These are phyloP conservation scores for Columba janthina DNA, from an alignment of 2,113 vertebrate genomes.

Conservation along the genomic window DNA sequence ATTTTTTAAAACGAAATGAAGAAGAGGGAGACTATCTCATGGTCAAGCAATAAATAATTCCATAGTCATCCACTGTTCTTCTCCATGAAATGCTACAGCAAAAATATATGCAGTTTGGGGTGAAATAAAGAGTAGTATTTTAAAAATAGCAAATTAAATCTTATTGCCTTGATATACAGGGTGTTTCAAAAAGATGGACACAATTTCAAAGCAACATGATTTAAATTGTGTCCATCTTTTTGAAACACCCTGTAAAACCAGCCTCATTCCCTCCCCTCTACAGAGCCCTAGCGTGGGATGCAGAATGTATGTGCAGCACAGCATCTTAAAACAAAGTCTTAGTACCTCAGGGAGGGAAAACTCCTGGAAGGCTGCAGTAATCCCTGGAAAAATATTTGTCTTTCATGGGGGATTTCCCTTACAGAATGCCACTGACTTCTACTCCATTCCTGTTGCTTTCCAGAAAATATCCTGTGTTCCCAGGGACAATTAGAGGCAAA, in stretches of 20 bases:
- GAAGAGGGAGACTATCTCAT: neutral
- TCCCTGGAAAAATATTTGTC: constrained; percentile 11
- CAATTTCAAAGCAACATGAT: no score
- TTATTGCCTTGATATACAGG: neutral
- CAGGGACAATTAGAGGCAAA: neutral
- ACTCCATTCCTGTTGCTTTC: neutral
- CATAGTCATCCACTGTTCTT: neutral
- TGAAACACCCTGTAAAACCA: no score
- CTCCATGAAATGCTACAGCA: neutral
- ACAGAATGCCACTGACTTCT: neutral
- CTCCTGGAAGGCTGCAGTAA: neutral
- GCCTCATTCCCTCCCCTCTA: neutral
- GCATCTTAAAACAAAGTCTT: neutral
- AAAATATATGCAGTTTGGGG: neutral
- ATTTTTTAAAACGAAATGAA: neutral
- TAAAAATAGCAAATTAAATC: neutral
- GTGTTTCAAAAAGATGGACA: no score
- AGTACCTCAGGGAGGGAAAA: neutral
- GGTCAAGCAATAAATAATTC: neutral
- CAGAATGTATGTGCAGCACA: neutral
- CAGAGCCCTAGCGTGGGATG: neutral
- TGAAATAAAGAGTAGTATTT: neutral
- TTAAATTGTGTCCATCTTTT: no score
- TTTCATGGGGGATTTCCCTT: neutral
- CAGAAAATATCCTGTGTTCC: neutral